Conservation (phyloP, 2,113 vertebrate genomes). For the Nasalis larvatus region DNA sequence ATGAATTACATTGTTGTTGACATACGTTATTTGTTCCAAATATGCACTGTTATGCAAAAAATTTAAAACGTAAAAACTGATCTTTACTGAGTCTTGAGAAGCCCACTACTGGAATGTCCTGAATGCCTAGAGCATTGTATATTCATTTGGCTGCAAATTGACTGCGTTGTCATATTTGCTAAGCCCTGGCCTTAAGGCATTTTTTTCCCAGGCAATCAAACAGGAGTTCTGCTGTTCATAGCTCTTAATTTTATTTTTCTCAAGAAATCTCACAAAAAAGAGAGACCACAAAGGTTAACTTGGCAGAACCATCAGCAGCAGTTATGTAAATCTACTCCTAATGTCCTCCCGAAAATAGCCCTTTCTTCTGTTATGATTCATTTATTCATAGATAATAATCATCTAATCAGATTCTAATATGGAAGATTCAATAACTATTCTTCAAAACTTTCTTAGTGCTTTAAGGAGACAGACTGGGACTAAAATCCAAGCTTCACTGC, state of each 20-base stretch:
- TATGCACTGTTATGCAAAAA: background rate
- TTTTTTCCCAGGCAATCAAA: conserved; percentile 2
- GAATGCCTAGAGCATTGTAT: background rate
- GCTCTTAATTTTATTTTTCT: background rate
- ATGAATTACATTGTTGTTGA: background rate
- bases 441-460: background rate
- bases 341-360: background rate
- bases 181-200: background rate
- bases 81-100: background rate
- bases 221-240: background rate
- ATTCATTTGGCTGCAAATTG: background rate
- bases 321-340: background rate
- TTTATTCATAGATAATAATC: background rate
- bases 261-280: background rate
- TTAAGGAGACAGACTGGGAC: background rate
- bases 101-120: background rate
- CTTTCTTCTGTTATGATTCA: background rate
- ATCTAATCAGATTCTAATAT: background rate
- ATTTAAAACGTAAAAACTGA: background rate
- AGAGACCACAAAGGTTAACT: background rate
- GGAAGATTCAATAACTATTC: background rate
- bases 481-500: background rate
- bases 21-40: background rate
- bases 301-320: background rate
- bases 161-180: background rate